phyloP scores from a whole-genome alignment of 2,113 vertebrate genomes.

The Podocnemis expansa region DNA sequence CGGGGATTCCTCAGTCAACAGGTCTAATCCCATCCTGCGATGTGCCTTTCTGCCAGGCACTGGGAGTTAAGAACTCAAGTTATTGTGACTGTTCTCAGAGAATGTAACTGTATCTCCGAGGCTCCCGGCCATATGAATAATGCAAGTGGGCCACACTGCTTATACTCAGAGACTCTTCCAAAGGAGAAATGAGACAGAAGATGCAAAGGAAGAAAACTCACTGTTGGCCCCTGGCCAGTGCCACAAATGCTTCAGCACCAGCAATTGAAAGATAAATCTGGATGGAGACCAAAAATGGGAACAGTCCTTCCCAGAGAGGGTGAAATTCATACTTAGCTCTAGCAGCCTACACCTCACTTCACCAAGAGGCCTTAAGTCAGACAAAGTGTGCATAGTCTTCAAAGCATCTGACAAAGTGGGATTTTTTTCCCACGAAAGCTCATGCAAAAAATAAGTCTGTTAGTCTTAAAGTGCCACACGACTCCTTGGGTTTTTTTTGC shows the following conservation, averaged over 20 bases:
- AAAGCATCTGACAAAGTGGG: too few relatives aligned
- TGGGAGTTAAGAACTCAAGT: constrained; percentile 67
- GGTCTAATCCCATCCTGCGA: background rate
- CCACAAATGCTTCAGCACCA: too few relatives aligned
- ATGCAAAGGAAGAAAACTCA: background rate
- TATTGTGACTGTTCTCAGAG: constrained; percentile 72
- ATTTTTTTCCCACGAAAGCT: too few relatives aligned
- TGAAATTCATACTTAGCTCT: background rate
- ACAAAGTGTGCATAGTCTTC: background rate
- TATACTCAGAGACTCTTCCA: constrained; percentile 81
- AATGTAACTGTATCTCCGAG: constrained; percentile 86
- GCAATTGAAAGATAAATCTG: background rate
- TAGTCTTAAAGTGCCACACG: too few relatives aligned
- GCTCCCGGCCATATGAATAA: constrained; percentile 87
- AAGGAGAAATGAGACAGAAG: constrained; percentile 68
- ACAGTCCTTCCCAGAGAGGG: background rate
- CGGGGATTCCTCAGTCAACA: background rate
- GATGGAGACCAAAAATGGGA: background rate
- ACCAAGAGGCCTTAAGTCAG: background rate
- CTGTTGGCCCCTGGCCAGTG: background rate
- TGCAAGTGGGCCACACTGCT: constrained; percentile 83
- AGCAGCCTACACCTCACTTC: background rate
- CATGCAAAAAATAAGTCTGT: too few relatives aligned
- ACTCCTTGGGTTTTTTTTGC: too few relatives aligned
- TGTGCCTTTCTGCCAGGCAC: constrained; percentile 24